Evolutionary conservation across 92 coral and sea anemone genomes (phyloP).

Genomic region (Blastomussa wellsi): DNA sequence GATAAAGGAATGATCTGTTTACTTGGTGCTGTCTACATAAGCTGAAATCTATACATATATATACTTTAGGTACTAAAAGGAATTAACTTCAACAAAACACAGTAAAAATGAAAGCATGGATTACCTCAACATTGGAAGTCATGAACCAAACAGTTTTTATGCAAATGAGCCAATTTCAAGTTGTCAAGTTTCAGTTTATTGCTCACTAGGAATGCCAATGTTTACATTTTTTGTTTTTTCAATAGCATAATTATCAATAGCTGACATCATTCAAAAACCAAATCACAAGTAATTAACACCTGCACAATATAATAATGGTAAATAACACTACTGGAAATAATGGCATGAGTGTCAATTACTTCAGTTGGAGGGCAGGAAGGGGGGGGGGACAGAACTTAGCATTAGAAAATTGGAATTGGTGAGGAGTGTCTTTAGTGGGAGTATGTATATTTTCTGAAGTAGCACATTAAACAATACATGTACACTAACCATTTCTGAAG

Average conservation of each 20-base stretch:
- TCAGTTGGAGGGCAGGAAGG: no score
- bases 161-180: slow-evolving; percentile 8
- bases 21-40: background rate
- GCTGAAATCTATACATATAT: background rate
- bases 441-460: no score
- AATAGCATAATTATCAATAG: background rate
- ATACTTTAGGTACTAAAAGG: background rate
- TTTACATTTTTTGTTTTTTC: background rate
- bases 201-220: slow-evolving; percentile 37
- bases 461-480: no score
- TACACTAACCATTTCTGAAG: slow-evolving; percentile 41
- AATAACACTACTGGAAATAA: background rate
- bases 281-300: background rate
- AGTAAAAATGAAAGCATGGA: background rate
- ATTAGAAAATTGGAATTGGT: no score
- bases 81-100: background rate
- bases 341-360: no score
- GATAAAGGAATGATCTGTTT: slow-evolving; percentile 7
- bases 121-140: slow-evolving; percentile 14
- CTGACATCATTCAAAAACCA: background rate
- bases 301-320: background rate
- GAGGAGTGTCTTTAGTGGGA: no score
- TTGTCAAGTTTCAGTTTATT: slow-evolving; percentile 14
- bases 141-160: slow-evolving; percentile 2
- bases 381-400: no score